Conservation (phyloP, 2,888 invertebrate species). For the Scaptomyza flava region DNA sequence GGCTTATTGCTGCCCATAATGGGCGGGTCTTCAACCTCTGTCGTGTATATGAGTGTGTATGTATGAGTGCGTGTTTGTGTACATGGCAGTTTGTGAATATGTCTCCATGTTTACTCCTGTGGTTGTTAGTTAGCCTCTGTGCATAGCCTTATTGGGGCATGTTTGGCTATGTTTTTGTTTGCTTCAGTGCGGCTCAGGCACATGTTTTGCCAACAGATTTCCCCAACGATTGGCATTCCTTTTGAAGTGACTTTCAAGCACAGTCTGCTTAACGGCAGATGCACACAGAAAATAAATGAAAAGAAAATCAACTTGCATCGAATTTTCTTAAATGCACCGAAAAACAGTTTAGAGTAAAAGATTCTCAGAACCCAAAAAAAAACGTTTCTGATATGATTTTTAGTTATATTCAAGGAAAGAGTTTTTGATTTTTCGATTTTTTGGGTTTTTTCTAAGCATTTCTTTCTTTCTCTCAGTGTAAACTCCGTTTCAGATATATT, state of each 20-base stretch:
- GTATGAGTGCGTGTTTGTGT: conserved; percentile 5
- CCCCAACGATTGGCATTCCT: conserved; percentile 66
- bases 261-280: conserved; percentile 6
- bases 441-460: too few species aligned
- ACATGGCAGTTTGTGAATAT: background rate
- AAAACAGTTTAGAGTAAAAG: background rate
- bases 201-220: conserved; percentile 70
- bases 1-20: conserved; percentile 75
- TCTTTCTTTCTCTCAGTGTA: background rate
- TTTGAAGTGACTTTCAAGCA: conserved; percentile 48
- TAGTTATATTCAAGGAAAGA: too few species aligned
- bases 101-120: conserved; percentile 61
- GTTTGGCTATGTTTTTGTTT: conserved; percentile 67
- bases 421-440: too few species aligned
- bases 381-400: too few species aligned
- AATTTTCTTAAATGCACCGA: background rate
- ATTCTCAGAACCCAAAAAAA: background rate
- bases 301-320: too few species aligned
- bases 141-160: conserved; percentile 42
- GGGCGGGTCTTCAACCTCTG: conserved; percentile 40
- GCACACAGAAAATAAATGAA: background rate
- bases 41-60: conserved; percentile 14
- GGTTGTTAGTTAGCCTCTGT: conserved; percentile 67
- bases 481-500: conserved; percentile 30
- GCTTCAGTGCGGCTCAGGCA: conserved; percentile 44